These are phyloP conservation scores for Marmota monax DNA, from an alignment of 2,113 vertebrate species.

Conservation along the genomic window DNA sequence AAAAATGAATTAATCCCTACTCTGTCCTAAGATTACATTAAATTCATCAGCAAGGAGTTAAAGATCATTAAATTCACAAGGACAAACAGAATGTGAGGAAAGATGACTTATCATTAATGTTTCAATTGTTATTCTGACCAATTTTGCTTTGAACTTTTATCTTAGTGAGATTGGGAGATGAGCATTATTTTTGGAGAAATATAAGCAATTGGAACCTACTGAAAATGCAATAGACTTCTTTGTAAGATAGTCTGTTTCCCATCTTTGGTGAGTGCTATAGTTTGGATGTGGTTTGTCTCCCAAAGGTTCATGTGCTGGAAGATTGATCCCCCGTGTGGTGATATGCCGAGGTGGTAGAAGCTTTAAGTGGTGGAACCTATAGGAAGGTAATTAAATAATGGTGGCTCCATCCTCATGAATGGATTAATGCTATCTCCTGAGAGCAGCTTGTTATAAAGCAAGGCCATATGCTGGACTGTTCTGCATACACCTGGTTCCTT, in stretches of 20 bases:
- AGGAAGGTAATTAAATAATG: background rate
- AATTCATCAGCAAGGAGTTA: background rate
- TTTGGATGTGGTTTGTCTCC: background rate
- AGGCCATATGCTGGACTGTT: too few relatives aligned
- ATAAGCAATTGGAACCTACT: conserved; percentile 4
- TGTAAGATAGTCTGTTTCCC: background rate
- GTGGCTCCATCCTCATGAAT: background rate
- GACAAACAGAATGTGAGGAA: background rate
- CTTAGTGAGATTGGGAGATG: background rate
- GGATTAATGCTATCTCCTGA: background rate
- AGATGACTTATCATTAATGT: background rate
- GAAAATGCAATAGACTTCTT: background rate
- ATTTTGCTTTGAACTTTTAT: conserved; percentile 52
- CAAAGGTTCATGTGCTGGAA: background rate
- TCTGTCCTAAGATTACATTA: conserved; percentile 2
- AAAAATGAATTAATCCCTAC: background rate
- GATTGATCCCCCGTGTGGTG: background rate
- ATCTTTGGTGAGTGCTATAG: background rate
- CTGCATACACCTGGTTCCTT: background rate
- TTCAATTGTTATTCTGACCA: conserved; percentile 20
- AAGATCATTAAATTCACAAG: background rate
- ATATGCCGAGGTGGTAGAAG: background rate
- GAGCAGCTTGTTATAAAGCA: background rate
- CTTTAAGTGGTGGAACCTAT: background rate
- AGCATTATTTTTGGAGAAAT: conserved; percentile 5